Conservation (phyloP, 1,140 invertebrate species). For the Solenopsis invicta region DNA sequence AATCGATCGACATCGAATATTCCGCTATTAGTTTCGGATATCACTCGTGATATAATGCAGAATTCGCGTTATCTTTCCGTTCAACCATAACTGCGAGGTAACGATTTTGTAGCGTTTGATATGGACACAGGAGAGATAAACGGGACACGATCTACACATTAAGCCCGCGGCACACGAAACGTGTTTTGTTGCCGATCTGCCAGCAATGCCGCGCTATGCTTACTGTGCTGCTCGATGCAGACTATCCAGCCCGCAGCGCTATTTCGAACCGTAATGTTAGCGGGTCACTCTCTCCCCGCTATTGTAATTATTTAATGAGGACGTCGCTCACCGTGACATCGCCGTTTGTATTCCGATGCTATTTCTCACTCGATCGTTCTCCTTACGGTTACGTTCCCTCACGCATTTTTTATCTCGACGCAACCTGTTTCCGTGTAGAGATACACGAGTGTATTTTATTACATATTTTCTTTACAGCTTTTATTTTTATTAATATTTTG, state of each 20-base stretch:
- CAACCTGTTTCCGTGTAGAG: too few species aligned
- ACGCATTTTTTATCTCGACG: not conserved
- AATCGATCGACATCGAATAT: conserved; percentile 29
- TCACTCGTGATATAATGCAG: conserved; percentile 57
- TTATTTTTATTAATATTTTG: conserved; percentile 5
- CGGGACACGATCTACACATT: conserved; percentile 55
- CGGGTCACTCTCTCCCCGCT: not conserved
- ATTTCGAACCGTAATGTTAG: conserved; percentile 24
- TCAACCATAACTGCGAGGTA: conserved; percentile 56
- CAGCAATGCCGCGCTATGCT: conserved; percentile 15
- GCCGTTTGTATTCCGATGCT: not conserved
- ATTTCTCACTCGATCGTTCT: not conserved
- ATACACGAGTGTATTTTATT: too few species aligned
- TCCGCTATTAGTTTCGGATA: conserved; percentile 48
- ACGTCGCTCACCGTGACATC: not conserved
- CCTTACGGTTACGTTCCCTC: not conserved
- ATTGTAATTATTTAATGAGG: conserved; percentile 43
- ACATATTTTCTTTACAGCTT: not conserved
- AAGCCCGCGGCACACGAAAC: conserved; percentile 47
- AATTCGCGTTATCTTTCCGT: conserved; percentile 59
- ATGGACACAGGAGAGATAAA: conserved; percentile 57
- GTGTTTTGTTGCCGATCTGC: conserved; percentile 58
- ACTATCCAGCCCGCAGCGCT: conserved; percentile 30
- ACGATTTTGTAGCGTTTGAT: conserved; percentile 61
- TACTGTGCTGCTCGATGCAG: not conserved